phyloP scores from a whole-genome alignment of 2,113 vertebrate genomes.

The Vireo altiloquus region DNA sequence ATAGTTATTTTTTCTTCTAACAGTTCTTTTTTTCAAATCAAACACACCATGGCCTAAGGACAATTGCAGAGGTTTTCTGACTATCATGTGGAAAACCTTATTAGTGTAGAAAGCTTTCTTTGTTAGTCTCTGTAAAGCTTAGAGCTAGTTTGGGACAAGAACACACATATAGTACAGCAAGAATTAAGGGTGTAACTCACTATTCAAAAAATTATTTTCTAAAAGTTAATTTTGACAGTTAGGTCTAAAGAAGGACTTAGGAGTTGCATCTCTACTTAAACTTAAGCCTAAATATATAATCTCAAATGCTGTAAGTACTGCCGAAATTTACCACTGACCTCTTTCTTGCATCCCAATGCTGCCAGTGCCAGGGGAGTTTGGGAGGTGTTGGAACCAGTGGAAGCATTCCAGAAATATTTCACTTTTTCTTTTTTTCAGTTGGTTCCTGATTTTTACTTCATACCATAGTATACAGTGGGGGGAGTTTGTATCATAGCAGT shows the following conservation, averaged over 20 bases:
- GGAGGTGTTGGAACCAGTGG: not conserved
- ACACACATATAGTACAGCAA: not conserved
- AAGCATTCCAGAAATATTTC: not conserved
- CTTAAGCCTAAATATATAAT: not conserved
- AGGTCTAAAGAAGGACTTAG: not conserved
- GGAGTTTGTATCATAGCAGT: accelerated
- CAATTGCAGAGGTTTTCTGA: not conserved
- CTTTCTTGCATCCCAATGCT: not conserved
- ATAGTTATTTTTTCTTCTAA: not conserved
- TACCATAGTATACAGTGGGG: not conserved
- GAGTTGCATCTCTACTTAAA: not conserved
- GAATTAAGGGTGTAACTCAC: accelerated
- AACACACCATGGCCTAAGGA: not conserved
- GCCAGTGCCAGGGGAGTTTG: not conserved
- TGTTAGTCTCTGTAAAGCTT: not conserved
- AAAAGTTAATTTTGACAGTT: not conserved
- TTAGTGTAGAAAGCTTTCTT: not conserved
- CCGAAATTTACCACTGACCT: no score
- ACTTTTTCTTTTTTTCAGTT: not conserved
- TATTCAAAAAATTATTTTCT: not conserved
- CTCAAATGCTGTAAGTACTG: not conserved
- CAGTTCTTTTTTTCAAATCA: not conserved
- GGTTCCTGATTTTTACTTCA: not conserved
- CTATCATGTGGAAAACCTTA: not conserved
- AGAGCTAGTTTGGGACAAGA: not conserved